Conservation (phyloP, 2,113 vertebrate species). For the Corapipo altera region DNA sequence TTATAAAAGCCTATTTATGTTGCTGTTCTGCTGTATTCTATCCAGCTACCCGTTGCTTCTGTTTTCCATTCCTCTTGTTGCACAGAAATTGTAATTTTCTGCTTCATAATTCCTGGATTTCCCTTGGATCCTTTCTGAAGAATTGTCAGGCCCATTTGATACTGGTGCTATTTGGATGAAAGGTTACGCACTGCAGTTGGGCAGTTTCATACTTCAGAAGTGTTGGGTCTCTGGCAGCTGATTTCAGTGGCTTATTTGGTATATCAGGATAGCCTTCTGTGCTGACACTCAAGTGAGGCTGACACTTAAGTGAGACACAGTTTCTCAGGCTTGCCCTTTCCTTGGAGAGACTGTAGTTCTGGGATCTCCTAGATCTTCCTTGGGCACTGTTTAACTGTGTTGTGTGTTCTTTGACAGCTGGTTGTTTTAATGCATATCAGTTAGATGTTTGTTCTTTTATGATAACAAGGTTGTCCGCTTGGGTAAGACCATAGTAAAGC, state of each 20-base stretch:
- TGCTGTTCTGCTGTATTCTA: not conserved
- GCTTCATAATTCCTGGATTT: not conserved
- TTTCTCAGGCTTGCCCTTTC: not conserved
- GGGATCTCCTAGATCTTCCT: not conserved
- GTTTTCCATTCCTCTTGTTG: not conserved
- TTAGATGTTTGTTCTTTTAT: not conserved
- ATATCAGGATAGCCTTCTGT: not conserved
- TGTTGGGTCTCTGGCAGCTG: not conserved
- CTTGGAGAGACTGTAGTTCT: not conserved
- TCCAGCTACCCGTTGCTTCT: not conserved
- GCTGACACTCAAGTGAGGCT: not conserved
- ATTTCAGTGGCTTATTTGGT: fast-evolving
- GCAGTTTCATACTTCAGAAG: not conserved
- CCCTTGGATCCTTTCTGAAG: not conserved
- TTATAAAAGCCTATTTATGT: not conserved
- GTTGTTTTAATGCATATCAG: not conserved
- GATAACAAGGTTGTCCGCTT: not conserved
- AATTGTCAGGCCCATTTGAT: not conserved
- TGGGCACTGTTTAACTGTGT: not conserved
- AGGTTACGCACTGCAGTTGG: fast-evolving
- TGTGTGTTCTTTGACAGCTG: not conserved
- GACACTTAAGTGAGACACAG: not conserved
- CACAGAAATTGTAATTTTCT: not conserved
- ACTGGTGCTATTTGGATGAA: not conserved
- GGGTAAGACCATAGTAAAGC: not conserved